These are phyloP conservation scores for Caenorhabditis macrosperma DNA, from an alignment of 2,888 invertebrate genomes.

Conservation along the genomic window DNA sequence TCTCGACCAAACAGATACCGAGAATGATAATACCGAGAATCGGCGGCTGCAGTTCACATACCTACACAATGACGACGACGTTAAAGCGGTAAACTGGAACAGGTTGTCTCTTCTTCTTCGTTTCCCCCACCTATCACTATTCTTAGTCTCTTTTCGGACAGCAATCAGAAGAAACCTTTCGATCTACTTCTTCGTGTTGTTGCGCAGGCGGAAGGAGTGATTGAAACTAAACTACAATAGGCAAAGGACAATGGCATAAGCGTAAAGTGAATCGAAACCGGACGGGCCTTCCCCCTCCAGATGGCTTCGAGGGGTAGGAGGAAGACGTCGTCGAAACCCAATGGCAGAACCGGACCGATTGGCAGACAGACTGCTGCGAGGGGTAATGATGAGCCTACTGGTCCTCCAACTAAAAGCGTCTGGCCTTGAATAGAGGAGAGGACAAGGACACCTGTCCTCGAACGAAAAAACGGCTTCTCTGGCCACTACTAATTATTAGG, in stretches of 20 bases:
- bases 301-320: slow-evolving; percentile 9
- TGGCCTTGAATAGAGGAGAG: slow-evolving; percentile 25
- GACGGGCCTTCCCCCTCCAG: slow-evolving; percentile 28
- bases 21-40: slow-evolving; percentile 17
- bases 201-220: not conserved
- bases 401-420: slow-evolving; percentile 23
- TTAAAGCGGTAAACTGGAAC: slow-evolving; percentile 35
- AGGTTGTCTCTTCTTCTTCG: slow-evolving; percentile 27
- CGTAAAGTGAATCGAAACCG: slow-evolving; percentile 54
- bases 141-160: slow-evolving; percentile 3
- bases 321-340: not conserved
- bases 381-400: slow-evolving; percentile 44
- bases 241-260: slow-evolving; percentile 47
- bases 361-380: slow-evolving; percentile 11
- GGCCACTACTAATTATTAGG: slow-evolving; percentile 39
- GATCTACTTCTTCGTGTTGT: not conserved
- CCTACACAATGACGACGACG: slow-evolving; percentile 29
- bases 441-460: slow-evolving; percentile 38
- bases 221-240: slow-evolving; percentile 16
- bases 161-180: slow-evolving; percentile 26
- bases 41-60: slow-evolving; percentile 33
- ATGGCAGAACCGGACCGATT: slow-evolving; percentile 48
- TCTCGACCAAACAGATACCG: slow-evolving; percentile 28
- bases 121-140: slow-evolving; percentile 1
- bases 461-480: slow-evolving; percentile 22